These are phyloP conservation scores for Sylvietta virens DNA, from an alignment of 2,113 vertebrate genomes.

Conservation along the genomic window DNA sequence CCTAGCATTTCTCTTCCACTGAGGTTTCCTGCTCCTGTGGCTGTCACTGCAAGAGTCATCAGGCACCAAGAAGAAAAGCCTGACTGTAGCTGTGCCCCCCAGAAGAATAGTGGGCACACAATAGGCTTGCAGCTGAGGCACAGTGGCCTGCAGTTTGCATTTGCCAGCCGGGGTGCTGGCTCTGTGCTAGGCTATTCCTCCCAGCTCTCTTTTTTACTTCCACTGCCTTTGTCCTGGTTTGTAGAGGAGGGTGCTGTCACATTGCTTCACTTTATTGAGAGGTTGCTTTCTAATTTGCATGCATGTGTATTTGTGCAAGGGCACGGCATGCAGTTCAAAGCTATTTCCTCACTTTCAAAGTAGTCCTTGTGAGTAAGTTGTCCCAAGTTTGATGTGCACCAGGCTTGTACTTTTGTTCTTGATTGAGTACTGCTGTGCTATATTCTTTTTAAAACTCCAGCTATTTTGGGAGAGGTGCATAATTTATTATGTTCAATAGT, in stretches of 20 bases:
- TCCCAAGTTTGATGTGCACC: slow-evolving; percentile 13
- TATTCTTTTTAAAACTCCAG: slow-evolving; percentile 42
- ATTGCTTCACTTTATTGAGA: not conserved
- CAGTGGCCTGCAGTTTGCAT: not conserved
- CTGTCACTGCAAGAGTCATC: not conserved
- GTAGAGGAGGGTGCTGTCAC: not conserved
- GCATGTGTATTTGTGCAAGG: not conserved
- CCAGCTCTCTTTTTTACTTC: not conserved
- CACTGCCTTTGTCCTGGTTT: slow-evolving; percentile 11
- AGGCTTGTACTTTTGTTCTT: slow-evolving; percentile 42
- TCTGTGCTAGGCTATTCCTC: fast-evolving
- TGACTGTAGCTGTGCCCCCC: not conserved
- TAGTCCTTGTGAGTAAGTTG: not conserved
- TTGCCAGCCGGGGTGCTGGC: not conserved
- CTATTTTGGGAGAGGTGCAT: slow-evolving; percentile 54
- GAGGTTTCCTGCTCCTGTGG: not conserved
- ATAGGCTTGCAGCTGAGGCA: not conserved
- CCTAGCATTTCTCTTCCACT: not conserved
- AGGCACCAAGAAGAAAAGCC: not conserved
- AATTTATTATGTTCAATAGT: slow-evolving; percentile 63
- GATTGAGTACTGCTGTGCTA: slow-evolving; percentile 35
- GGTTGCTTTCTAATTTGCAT: not conserved
- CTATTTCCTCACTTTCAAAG: slow-evolving; percentile 44
- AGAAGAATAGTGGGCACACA: not conserved
- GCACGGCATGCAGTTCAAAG: slow-evolving; percentile 16